Evolutionary conservation across 2,888 invertebrate genomes (phyloP), one percentile per base, ranked within the genome.

Genomic region (Drosophila mercatorum): DNA sequence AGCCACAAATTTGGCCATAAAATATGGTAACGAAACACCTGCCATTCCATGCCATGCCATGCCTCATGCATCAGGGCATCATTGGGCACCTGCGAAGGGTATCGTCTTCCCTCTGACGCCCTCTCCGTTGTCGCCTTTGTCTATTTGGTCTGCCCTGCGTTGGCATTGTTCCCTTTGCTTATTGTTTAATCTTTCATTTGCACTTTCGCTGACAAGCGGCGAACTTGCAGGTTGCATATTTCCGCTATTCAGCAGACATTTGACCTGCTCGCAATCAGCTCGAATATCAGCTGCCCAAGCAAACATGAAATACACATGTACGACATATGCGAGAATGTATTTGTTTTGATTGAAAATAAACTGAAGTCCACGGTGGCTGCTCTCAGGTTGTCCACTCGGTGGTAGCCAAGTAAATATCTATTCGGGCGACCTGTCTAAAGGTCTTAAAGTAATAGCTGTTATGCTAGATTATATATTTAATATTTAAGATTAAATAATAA

Each of bases 1-100:
- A 67, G 71, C 78, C 76, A 68, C 74, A 83, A 88, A 75, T 86
- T 84, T 88, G 83, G 87, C 65, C 75, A 88, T 86, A 88, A 88
- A 88, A 86, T 86, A 76, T 88, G 81, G 81, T 74, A 84, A 81
- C 74, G 69, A 83, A 89, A 84, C 84, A 84, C 89, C 84, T 84
- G 84, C 89, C 83, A 71, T 76, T 51, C 17, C 17, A 71, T 76
- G 52, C 78, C 28, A 49, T 31, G 49, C 78, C 49, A 49, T 34
- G 49, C 31, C 31, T 2, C 83, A 71, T 77, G 63, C 78, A 74
- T 63, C 59, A 53, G 47, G 40, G 55, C 73, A 55, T 36, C 49
- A 62, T 53, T 56, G 59, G 31, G 44, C 78, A 78, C 79, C 78
- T 78, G 75, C 79, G 10, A 43, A 73, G 60, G 69, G 60, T 79